Evolutionary conservation across 2,888 invertebrate species (phyloP).

Genomic region (Disparrhopalites patrizii): DNA sequence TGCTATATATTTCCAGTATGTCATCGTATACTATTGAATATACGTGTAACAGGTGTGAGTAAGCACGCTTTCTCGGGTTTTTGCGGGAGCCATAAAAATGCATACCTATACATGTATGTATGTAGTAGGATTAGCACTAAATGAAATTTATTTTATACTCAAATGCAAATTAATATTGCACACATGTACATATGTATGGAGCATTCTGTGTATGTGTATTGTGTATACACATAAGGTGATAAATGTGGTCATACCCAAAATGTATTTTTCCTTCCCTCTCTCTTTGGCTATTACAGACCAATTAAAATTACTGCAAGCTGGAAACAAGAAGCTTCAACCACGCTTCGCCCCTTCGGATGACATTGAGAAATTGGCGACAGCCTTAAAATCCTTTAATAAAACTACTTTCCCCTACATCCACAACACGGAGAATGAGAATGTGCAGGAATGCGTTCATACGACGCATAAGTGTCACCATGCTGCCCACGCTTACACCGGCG

Average conservation of each 20-base stretch:
- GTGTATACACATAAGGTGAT: too few relatives aligned
- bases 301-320: constrained; percentile 61
- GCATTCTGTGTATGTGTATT: too few relatives aligned
- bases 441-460: constrained; percentile 75
- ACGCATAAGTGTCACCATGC: constrained; percentile 88
- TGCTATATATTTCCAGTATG: neutral
- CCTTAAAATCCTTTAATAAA: constrained; percentile 49
- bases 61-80: too few relatives aligned
- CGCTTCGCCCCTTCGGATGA: constrained; percentile 52
- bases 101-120: too few relatives aligned
- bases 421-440: constrained; percentile 57
- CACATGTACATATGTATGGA: too few relatives aligned
- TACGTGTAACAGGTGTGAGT: too few relatives aligned
- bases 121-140: too few relatives aligned
- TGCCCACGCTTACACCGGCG: constrained; percentile 82
- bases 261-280: too few relatives aligned
- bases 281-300: constrained; percentile 61
- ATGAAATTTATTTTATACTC: neutral
- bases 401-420: constrained; percentile 49
- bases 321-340: constrained; percentile 49
- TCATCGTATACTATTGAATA: too few relatives aligned
- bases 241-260: too few relatives aligned
- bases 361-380: constrained; percentile 51
- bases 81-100: too few relatives aligned
- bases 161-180: neutral